phyloP scores from a whole-genome alignment of 2,797 vertebrate genomes.

The Enteromius treurensis region DNA sequence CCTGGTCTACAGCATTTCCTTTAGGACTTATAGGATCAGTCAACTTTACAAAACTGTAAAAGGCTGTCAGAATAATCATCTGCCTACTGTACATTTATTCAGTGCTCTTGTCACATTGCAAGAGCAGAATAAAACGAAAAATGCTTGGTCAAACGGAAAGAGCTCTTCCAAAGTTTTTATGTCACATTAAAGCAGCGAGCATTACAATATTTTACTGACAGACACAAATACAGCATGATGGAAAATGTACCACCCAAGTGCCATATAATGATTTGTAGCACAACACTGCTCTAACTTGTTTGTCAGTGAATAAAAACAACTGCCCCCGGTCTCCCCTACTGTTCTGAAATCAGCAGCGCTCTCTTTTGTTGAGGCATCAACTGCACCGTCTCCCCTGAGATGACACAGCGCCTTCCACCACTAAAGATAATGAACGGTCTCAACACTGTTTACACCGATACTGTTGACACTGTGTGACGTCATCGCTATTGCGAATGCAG shows the following conservation, averaged over 20 bases:
- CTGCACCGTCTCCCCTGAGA: constrained; percentile 25
- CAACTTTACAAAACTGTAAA: not conserved
- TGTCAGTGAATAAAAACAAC: not conserved
- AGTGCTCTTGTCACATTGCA: constrained; percentile 1
- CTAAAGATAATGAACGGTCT: constrained; percentile 29
- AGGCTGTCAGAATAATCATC: too few species aligned
- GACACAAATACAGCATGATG: not conserved
- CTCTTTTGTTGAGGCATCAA: constrained; percentile 1
- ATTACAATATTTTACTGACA: constrained; percentile 6
- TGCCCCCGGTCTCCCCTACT: not conserved
- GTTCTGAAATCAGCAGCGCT: constrained; percentile 24
- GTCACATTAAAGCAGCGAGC: not conserved
- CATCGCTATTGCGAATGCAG: constrained; percentile 2
- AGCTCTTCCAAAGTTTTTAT: not conserved
- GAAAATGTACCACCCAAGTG: not conserved
- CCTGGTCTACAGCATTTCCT: not conserved
- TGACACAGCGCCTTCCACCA: not conserved
- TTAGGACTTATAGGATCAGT: not conserved
- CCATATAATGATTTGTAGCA: not conserved
- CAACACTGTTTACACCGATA: constrained; percentile 21
- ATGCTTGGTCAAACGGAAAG: not conserved
- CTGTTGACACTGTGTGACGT: constrained; percentile 1
- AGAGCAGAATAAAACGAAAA: not conserved
- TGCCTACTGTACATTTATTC: not conserved
- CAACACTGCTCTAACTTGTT: not conserved